Conservation (phyloP, 2,797 vertebrate species). For the Periophthalmus magnuspinnatus region DNA sequence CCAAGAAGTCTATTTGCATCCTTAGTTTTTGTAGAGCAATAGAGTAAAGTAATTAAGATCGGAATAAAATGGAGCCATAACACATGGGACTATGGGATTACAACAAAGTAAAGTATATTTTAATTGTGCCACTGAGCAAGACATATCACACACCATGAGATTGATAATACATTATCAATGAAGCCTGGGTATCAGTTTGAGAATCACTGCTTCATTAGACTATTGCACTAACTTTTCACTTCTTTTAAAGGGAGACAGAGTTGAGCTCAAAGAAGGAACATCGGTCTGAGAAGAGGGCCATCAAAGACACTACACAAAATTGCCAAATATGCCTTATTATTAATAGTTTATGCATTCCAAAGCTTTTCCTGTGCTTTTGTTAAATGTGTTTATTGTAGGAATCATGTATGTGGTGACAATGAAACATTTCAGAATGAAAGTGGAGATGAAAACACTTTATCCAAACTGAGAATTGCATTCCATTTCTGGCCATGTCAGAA, state of each 20-base stretch:
- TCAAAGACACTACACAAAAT: slow-evolving; percentile 70
- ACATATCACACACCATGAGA: no score
- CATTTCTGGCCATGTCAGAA: slow-evolving; percentile 66
- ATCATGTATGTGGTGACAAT: slow-evolving; percentile 69
- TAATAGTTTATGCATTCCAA: slow-evolving; percentile 87
- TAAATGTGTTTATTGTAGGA: slow-evolving; percentile 68
- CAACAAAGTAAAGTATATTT: no score
- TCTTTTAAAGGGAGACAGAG: slow-evolving; percentile 79
- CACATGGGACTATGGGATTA: no score
- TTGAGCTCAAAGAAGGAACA: slow-evolving; percentile 87
- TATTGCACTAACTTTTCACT: slow-evolving; percentile 2
- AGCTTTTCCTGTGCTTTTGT: slow-evolving; percentile 82
- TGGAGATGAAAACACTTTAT: slow-evolving; percentile 65
- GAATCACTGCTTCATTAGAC: background rate
- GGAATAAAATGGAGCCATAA: background rate
- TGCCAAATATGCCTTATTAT: slow-evolving; percentile 95
- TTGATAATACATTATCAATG: background rate
- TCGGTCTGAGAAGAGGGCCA: slow-evolving; percentile 83
- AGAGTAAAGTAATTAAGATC: no score
- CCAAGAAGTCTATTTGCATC: no score
- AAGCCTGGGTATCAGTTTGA: background rate
- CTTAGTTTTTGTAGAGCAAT: no score
- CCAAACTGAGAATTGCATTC: slow-evolving; percentile 78
- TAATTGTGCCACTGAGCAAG: no score
- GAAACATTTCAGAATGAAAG: slow-evolving; percentile 68